Evolutionary conservation across 2,888 invertebrate species (phyloP).

Genomic region (Athetis lepigone): DNA sequence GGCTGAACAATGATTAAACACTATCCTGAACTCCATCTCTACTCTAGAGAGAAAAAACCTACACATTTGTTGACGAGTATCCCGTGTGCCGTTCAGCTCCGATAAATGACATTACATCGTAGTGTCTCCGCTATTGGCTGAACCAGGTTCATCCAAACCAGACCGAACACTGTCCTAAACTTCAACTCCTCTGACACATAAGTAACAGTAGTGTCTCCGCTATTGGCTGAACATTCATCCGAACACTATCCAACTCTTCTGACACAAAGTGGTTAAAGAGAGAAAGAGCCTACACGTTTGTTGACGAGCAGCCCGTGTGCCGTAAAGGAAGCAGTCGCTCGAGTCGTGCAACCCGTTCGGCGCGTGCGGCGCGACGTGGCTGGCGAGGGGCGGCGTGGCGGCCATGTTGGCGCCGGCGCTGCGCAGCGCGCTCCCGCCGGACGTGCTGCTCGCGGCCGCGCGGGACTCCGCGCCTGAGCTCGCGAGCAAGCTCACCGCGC

Average conservation of each 20-base stretch:
- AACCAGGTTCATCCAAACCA: too few species aligned
- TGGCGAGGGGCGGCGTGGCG: slow-evolving; percentile 83
- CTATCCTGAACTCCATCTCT: too few species aligned
- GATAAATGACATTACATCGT: too few species aligned
- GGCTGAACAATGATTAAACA: too few species aligned
- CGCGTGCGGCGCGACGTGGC: slow-evolving; percentile 87
- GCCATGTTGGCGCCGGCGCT: slow-evolving; percentile 90
- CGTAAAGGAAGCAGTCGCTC: slow-evolving; percentile 92
- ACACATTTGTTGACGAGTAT: too few species aligned
- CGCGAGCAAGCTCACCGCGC: slow-evolving; percentile 92
- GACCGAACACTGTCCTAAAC: too few species aligned
- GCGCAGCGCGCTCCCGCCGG: slow-evolving; percentile 91
- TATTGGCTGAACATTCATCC: slow-evolving; percentile 11
- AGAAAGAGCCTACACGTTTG: slow-evolving; percentile 67
- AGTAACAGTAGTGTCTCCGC: slow-evolving; percentile 14
- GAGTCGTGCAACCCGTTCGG: slow-evolving; percentile 91
- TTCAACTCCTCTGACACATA: slow-evolving; percentile 12
- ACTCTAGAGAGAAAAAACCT: too few species aligned
- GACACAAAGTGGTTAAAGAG: slow-evolving; percentile 60
- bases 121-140: too few species aligned
- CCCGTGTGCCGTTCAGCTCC: slow-evolving; percentile 75
- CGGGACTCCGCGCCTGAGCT: slow-evolving; percentile 96
- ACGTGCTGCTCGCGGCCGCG: slow-evolving; percentile 96
- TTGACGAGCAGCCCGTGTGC: slow-evolving; percentile 78
- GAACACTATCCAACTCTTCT: slow-evolving; percentile 47